phyloP scores from a whole-genome alignment of 2,797 vertebrate genomes.

The Ambastaia sidthimunki region DNA sequence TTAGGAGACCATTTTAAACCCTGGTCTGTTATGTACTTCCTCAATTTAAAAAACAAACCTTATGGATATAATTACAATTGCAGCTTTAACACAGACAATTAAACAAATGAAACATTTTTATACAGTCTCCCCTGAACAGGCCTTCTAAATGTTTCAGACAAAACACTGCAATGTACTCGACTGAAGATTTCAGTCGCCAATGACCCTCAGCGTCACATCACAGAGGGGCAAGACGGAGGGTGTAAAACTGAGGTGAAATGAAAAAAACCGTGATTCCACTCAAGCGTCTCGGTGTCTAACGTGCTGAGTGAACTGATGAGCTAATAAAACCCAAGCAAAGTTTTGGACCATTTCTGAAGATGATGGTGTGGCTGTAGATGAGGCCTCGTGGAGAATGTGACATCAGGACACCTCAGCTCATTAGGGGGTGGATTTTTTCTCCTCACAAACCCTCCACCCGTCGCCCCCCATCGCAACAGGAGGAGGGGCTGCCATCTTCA shows the following conservation, averaged over 20 bases:
- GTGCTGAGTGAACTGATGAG: constrained; percentile 59
- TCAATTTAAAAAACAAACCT: no score
- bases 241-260: constrained; percentile 36
- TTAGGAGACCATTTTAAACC: no score
- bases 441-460: no score
- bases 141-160: constrained; percentile 24
- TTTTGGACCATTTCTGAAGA: constrained; percentile 59
- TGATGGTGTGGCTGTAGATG: constrained; percentile 65
- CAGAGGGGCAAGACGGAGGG: constrained; percentile 30
- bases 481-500: constrained; percentile 57
- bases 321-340: constrained; percentile 60
- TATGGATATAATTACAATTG: no score
- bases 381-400: constrained; percentile 61
- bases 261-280: constrained; percentile 44
- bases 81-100: not conserved
- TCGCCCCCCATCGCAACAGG: not conserved
- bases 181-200: constrained; percentile 41
- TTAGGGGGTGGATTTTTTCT: constrained; percentile 61
- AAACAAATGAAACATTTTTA: constrained; percentile 15
- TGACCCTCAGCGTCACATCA: constrained; percentile 31
- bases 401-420: constrained; percentile 67
- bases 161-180: constrained; percentile 42
- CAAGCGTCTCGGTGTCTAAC: constrained; percentile 46
- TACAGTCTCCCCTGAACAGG: not conserved
- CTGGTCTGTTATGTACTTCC: no score